phyloP scores from a whole-genome alignment of 2,888 invertebrate genomes.

The Caenorhabditis parvicauda region DNA sequence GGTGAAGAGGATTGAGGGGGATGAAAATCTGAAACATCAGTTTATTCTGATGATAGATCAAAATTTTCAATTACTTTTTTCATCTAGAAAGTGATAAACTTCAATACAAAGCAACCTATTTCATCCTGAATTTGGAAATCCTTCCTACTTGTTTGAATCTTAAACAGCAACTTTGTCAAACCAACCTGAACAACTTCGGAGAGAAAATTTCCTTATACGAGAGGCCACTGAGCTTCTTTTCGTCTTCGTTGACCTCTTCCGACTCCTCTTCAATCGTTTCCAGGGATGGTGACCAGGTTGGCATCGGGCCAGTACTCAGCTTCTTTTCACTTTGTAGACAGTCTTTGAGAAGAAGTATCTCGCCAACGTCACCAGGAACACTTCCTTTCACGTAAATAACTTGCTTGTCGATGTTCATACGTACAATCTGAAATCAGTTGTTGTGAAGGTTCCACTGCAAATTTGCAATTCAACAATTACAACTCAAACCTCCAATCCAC shows the following conservation, averaged over 20 bases:
- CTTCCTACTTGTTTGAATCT: no score
- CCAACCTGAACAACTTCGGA: constrained; percentile 13
- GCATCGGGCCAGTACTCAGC: constrained; percentile 43
- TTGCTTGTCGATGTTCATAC: constrained; percentile 59
- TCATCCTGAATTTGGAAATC: background rate
- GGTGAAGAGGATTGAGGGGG: constrained; percentile 53
- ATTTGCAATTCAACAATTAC: background rate
- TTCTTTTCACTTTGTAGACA: constrained; percentile 46
- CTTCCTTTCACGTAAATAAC: constrained; percentile 59
- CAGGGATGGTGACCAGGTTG: constrained; percentile 50
- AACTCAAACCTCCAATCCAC: constrained; percentile 47
- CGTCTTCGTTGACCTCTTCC: constrained; percentile 18
- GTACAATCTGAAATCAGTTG: constrained; percentile 32
- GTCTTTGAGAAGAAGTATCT: constrained; percentile 52
- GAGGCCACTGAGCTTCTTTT: background rate
- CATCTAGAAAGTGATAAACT: background rate
- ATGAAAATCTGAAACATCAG: constrained; percentile 39
- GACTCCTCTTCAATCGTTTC: constrained; percentile 40
- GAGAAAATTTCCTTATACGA: constrained; percentile 21
- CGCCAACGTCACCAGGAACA: constrained; percentile 58
- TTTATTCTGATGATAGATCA: background rate
- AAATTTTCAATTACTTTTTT: background rate
- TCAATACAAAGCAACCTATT: background rate
- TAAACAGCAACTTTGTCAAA: background rate
- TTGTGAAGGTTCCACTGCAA: background rate